Conservation (phyloP, 2,888 invertebrate genomes). For the Calliphora vomitoria region DNA sequence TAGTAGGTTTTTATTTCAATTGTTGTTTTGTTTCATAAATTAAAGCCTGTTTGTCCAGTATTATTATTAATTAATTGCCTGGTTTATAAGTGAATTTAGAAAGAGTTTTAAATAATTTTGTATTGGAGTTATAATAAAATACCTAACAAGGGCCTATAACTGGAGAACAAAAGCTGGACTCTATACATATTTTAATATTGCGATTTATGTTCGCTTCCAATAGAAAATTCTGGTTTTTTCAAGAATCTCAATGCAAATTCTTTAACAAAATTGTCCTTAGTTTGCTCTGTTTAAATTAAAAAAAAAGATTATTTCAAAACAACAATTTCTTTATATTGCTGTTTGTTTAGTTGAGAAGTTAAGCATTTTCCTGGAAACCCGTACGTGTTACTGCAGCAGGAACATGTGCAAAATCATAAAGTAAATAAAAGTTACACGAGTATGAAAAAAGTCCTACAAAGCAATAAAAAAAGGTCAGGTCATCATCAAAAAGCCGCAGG, state of each 20-base stretch:
- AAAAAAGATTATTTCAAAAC: background rate
- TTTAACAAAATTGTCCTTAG: background rate
- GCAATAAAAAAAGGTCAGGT: constrained; percentile 16
- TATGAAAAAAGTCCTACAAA: background rate
- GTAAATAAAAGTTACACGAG: constrained; percentile 2
- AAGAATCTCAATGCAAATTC: no score
- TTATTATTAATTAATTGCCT: no score
- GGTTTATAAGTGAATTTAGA: no score
- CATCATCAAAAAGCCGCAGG: constrained; percentile 5
- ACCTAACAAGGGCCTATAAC: no score
- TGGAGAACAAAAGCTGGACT: no score
- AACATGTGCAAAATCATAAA: constrained; percentile 11
- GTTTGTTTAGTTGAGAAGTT: background rate
- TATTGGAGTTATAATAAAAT: no score
- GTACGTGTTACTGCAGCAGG: background rate
- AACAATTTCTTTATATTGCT: background rate
- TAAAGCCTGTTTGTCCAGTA: no score
- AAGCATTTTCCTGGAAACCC: background rate
- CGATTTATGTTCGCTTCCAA: no score
- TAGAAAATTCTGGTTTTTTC: no score
- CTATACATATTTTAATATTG: no score
- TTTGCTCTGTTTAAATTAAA: background rate
- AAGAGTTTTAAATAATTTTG: no score
- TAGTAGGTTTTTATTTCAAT: background rate
- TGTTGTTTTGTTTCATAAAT: background rate